Base-by-base conservation (phyloP, 2,888 invertebrate species). In the Cybosia mesomella region DNA sequence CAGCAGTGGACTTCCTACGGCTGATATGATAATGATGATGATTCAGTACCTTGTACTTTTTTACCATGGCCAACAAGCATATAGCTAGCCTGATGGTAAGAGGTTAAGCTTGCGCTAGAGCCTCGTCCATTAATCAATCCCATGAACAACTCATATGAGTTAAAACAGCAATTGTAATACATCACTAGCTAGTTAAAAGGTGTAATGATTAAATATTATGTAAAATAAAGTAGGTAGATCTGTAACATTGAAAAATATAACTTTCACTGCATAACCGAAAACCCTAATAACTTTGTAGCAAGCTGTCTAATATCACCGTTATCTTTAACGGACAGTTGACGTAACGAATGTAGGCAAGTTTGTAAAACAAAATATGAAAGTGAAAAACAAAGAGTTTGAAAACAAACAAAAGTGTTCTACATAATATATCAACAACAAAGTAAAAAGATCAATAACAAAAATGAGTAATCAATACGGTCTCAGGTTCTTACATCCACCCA, bases 341-440 rank as follows among this genome's bases (percentile, higher is more conserved):
- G 69, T 60, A 68, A 68, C 64, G 24, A 60, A 61, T 64, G 64
- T 62, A 34, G 63, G 55, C 53, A 66, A 69, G 65, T 43, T 69
- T 62, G 43, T 64, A 11, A 69, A 49, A 65, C 62, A 66, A 61
- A 68, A 28, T 54, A 55, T 49, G 70, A 70, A 64, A 70, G 70
- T 66, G 64, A 70, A 70, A 62, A 66, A 64, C 49, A 54, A 64
- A 63, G 54, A 66, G 59, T 64, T 59, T 53, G 36, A 63, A 39
- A 59, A 66, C 55, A 70, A 66, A 64, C 63, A 70, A 70, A 66
- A 70, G 69, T 70, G 69, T 70, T 66, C 63, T 65, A 70, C 66
- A 66, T 62, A 39, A 61, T 55, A 60, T 43, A 32, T n/a, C 55
- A 22, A 67, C 34, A 55, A 66, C 34, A 54, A 39, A 54, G 39